These are phyloP conservation scores for Frankliniella fusca DNA, from an alignment of 2,888 invertebrate species.

Conservation along the genomic window DNA sequence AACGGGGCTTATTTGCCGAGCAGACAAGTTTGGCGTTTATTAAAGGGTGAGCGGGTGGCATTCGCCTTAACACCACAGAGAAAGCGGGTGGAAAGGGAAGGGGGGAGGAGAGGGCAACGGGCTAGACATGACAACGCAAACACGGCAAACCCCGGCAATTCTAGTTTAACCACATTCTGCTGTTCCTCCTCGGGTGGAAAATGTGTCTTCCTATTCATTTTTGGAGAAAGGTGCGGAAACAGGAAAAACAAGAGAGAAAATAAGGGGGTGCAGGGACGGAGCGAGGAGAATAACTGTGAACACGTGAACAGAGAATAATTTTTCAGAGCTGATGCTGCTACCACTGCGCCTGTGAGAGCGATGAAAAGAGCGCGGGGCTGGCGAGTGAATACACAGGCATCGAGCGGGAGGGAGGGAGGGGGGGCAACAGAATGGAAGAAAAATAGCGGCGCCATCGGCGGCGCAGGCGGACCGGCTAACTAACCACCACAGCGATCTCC, in stretches of 20 bases:
- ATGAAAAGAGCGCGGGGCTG: neutral
- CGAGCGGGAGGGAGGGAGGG: neutral
- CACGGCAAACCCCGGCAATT: neutral
- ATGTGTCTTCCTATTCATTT: no score
- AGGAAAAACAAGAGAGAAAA: neutral
- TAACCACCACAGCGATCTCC: no score
- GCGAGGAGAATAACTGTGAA: neutral
- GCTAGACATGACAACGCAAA: neutral
- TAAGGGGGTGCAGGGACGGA: neutral
- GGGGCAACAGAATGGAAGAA: neutral
- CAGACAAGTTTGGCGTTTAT: conserved; percentile 6
- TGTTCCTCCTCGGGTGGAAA: no score
- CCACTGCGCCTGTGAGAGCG: neutral
- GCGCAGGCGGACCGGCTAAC: no score
- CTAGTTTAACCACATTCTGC: no score
- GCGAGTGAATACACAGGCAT: no score
- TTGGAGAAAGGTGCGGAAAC: neutral
- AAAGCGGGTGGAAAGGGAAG: neutral
- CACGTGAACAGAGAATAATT: neutral
- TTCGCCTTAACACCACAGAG: neutral
- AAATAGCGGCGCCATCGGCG: neutral
- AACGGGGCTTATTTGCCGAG: neutral
- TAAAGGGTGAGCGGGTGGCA: neutral
- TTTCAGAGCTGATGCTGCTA: no score
- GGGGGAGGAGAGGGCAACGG: neutral